Evolutionary conservation across 1,140 invertebrate genomes (phyloP).

Genomic region (Drosophila triauraria): DNA sequence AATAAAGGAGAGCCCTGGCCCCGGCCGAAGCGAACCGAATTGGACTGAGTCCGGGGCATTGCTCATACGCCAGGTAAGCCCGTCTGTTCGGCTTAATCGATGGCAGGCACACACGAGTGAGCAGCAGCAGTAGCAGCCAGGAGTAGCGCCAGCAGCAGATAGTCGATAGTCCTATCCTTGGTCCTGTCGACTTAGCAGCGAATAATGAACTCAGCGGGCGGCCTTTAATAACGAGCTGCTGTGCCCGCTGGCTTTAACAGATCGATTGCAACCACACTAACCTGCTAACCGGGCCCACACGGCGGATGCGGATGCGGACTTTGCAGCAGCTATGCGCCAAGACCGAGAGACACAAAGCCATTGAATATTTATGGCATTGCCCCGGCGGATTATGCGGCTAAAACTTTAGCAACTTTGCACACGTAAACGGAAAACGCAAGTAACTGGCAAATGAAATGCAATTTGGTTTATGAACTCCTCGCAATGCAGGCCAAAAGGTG

Average conservation of each 20-base stretch:
- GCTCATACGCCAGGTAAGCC: constrained; percentile 64
- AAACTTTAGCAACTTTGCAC: constrained; percentile 74
- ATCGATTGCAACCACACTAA: constrained; percentile 58
- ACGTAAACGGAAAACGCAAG: constrained; percentile 27
- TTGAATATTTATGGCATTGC: constrained; percentile 78
- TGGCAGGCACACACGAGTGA: constrained; percentile 58
- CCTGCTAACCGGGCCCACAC: constrained; percentile 40
- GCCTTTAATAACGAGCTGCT: constrained; percentile 43
- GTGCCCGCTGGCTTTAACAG: constrained; percentile 38
- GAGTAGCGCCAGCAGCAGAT: not conserved
- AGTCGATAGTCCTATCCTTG: constrained; percentile 3
- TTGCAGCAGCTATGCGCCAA: constrained; percentile 7
- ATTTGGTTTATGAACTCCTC: constrained; percentile 78
- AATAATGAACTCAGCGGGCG: constrained; percentile 66
- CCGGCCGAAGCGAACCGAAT: not conserved
- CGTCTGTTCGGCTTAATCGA: constrained; percentile 64
- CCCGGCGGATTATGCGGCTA: constrained; percentile 77
- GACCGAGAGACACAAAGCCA: constrained; percentile 59
- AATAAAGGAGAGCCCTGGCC: constrained; percentile 23
- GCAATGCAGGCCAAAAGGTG: constrained; percentile 56
- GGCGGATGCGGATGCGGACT: not conserved
- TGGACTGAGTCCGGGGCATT: constrained; percentile 29
- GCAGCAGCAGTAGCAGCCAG: constrained; percentile 15
- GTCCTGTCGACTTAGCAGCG: constrained; percentile 28
- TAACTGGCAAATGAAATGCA: constrained; percentile 71